Evolutionary conservation across 2,888 invertebrate genomes (phyloP).

Genomic region (Drosophila mimica): DNA sequence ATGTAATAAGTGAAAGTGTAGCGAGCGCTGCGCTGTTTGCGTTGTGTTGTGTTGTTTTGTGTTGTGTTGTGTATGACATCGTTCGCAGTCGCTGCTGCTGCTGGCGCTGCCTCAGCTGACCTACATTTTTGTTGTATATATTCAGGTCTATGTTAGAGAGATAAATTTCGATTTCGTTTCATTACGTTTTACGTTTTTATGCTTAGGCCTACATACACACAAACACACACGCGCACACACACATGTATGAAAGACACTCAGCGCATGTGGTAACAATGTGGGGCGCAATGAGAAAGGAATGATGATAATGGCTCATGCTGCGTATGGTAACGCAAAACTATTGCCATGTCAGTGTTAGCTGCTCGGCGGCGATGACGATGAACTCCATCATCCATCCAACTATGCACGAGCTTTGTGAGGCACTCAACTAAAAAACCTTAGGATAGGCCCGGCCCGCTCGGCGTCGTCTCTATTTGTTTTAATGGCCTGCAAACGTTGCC

Average conservation of each 20-base stretch:
- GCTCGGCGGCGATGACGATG: slow-evolving; percentile 7
- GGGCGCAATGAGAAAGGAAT: slow-evolving; percentile 16
- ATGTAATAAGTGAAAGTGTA: slow-evolving; percentile 96
- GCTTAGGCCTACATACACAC: slow-evolving; percentile 40
- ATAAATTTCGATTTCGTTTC: slow-evolving; percentile 83
- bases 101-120: slow-evolving; percentile 87
- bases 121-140: slow-evolving; percentile 91
- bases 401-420: slow-evolving; percentile 8
- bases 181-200: slow-evolving; percentile 60
- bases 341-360: slow-evolving; percentile 68
- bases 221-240: neutral
- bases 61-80: slow-evolving; percentile 25
- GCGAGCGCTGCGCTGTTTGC: slow-evolving; percentile 62
- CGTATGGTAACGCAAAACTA: slow-evolving; percentile 65
- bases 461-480: slow-evolving; percentile 45
- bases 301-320: slow-evolving; percentile 23
- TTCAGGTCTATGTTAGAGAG: slow-evolving; percentile 95
- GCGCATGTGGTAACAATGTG: slow-evolving; percentile 35
- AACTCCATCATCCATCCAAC: slow-evolving; percentile 21
- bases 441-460: slow-evolving; percentile 73
- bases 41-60: slow-evolving; percentile 18
- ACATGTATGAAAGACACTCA: neutral
- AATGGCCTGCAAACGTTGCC: slow-evolving; percentile 26
- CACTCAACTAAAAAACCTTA: slow-evolving; percentile 67
- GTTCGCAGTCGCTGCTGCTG: slow-evolving; percentile 42